Evolutionary conservation across 1,140 invertebrate genomes (phyloP).

Genomic region (Wiebesia pumilae): DNA sequence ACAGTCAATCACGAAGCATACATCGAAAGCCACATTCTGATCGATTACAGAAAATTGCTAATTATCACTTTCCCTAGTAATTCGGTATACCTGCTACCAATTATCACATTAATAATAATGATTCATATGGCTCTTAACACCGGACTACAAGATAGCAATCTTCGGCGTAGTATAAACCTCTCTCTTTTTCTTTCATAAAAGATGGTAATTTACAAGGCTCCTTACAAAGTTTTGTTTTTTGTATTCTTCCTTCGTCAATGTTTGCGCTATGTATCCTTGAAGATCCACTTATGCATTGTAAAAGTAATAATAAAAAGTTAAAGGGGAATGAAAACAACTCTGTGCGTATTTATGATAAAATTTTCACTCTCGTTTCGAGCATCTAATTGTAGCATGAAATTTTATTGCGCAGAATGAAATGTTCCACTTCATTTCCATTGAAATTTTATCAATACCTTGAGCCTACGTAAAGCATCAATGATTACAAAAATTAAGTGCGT

Average conservation of each 20-base stretch:
- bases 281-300: conserved; percentile 25
- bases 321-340: background rate
- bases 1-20: background rate
- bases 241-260: conserved; percentile 5
- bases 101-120: conserved; percentile 55
- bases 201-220: conserved; percentile 50
- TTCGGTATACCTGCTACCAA: conserved; percentile 50
- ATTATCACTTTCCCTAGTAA: conserved; percentile 52
- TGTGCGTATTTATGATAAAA: background rate
- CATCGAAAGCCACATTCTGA: conserved; percentile 43
- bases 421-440: too few species aligned
- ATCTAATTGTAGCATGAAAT: background rate
- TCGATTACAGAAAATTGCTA: conserved; percentile 54
- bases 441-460: too few species aligned
- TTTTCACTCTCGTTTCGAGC: background rate
- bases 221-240: conserved; percentile 45
- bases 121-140: conserved; percentile 51
- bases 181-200: conserved; percentile 44
- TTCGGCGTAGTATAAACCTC: conserved; percentile 6
- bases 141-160: conserved; percentile 51
- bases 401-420: too few species aligned
- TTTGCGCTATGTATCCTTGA: conserved; percentile 33
- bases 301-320: conserved; percentile 14
- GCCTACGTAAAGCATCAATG: background rate
- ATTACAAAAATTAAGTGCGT: background rate